Base-by-base conservation (phyloP, 2,797 vertebrate genomes). In the Parauchenoglanis ngamensis region DNA sequence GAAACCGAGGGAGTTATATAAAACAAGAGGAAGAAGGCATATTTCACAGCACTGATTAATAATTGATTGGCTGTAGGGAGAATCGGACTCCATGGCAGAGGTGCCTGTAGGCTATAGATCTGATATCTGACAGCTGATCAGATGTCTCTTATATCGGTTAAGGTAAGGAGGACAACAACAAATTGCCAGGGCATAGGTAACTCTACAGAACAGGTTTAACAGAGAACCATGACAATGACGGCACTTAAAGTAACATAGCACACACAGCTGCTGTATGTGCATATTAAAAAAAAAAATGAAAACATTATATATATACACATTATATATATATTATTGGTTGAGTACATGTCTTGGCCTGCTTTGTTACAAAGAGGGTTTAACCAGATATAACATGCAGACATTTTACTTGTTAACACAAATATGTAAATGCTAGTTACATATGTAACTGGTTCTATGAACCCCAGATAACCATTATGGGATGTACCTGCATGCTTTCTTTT, bases 321-420 rank as follows among this genome's bases (percentile, higher is more conserved):
- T 35, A 35, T 35, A 52, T 8, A n/a, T 21, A 2, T 28, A 21
- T 77, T 13, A 54, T 56, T 3, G n/a, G 75, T 77, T 56, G n/a
- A 56, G 75, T 31, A 28, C 31, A 77, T 23, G 19, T 49, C 23
- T 63, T 61, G 15, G 23, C 7, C 25, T 82, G 40, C 44, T 81
- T 59, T 35, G 17, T 81, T 81, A 52, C 19, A 46, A 52, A 54
- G 8, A 75, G 19, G 12, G 44, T 75, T 75, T 75, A 73, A n/a
- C 11, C 44, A 75, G 72, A 75, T 49, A 75, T 49, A 25, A 46
- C 25, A 46, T 13, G 23, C 40, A 73, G 44, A 46, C 7, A 75
- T 49, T 8, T 73, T 65, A 8, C 59, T 59, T 75, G 28, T 65
- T 84, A 46, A 57, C 73, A 54, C 68, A 80, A 85, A 40, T 79